A percentile compares a stretch with the other conserved stretches of the same genome.
phyloP scores from a whole-genome alignment of 2,113 vertebrate species.

The Phaethon lepturus region DNA sequence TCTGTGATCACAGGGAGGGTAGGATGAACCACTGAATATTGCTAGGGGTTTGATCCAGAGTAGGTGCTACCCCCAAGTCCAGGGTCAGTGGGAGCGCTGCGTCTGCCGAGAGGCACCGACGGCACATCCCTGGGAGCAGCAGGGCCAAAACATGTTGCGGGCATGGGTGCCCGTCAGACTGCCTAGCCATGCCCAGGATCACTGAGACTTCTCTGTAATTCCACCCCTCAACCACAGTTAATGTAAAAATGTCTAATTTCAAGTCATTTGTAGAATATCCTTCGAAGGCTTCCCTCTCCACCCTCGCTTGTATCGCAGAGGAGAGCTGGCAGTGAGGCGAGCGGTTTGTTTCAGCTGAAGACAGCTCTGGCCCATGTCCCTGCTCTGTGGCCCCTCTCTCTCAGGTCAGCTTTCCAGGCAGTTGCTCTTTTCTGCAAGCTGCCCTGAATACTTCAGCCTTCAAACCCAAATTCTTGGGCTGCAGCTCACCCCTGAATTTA shows the following conservation, averaged over 20 bases:
- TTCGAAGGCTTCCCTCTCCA: background rate
- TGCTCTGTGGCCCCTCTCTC: background rate
- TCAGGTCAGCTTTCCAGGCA: background rate
- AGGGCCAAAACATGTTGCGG: background rate
- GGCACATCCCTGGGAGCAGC: background rate
- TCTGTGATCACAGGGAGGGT: background rate
- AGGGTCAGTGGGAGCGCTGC: no score
- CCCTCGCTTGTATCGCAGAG: background rate
- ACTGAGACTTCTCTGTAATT: background rate
- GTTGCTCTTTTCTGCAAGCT: background rate
- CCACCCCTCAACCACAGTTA: background rate
- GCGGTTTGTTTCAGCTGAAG: accelerated
- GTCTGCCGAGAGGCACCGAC: background rate
- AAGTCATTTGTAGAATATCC: background rate
- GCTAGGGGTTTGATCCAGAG: background rate
- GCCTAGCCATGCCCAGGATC: background rate
- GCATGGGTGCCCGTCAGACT: background rate
- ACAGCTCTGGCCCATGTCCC: background rate
- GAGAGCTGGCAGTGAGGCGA: accelerated
- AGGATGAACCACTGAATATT: background rate
- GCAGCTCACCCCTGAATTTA: background rate
- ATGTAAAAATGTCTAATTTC: background rate
- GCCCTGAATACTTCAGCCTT: background rate
- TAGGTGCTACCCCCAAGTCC: background rate
- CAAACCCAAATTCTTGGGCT: background rate